These are phyloP conservation scores for Oxyteleia sp. DNA, from an alignment of 2,888 invertebrate genomes.

Conservation along the genomic window DNA sequence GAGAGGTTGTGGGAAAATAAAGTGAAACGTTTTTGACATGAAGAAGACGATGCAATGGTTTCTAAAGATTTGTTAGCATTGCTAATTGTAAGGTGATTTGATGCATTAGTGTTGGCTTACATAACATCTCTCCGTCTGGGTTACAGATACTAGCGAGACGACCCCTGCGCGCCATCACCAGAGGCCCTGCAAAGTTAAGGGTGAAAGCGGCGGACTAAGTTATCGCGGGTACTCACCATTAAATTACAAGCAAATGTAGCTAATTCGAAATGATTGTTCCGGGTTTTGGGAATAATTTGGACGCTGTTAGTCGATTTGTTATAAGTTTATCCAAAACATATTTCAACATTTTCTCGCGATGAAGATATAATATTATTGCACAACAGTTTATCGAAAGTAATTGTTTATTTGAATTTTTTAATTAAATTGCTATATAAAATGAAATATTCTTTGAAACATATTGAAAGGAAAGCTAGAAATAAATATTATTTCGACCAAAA, in stretches of 20 bases:
- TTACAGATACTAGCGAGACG: conserved; percentile 90
- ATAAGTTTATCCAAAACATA: too few relatives aligned
- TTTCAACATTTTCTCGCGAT: too few relatives aligned
- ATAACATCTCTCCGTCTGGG: conserved; percentile 90
- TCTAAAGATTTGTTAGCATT: conserved; percentile 50
- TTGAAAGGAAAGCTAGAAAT: too few relatives aligned
- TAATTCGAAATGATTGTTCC: conserved; percentile 8
- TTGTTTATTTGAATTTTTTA: too few relatives aligned
- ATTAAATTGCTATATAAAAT: too few relatives aligned
- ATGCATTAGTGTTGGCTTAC: conserved; percentile 88
- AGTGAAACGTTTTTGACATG: conserved; percentile 19
- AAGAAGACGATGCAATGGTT: conserved; percentile 50
- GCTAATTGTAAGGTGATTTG: conserved; percentile 68
- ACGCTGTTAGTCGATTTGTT: neutral
- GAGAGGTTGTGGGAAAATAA: conserved; percentile 20
- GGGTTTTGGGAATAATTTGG: neutral
- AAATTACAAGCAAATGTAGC: conserved; percentile 49
- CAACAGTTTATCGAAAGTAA: too few relatives aligned
- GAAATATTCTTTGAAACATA: too few relatives aligned
- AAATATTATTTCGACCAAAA: too few relatives aligned
- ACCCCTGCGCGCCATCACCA: conserved; percentile 86
- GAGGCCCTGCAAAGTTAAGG: conserved; percentile 85
- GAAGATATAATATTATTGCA: too few relatives aligned
- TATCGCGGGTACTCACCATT: conserved; percentile 59
- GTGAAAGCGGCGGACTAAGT: conserved; percentile 67